Evolutionary conservation across 1,140 invertebrate species (phyloP), one percentile per base, ranked within the genome.

Genomic region (Drosophila pruinosa): DNA sequence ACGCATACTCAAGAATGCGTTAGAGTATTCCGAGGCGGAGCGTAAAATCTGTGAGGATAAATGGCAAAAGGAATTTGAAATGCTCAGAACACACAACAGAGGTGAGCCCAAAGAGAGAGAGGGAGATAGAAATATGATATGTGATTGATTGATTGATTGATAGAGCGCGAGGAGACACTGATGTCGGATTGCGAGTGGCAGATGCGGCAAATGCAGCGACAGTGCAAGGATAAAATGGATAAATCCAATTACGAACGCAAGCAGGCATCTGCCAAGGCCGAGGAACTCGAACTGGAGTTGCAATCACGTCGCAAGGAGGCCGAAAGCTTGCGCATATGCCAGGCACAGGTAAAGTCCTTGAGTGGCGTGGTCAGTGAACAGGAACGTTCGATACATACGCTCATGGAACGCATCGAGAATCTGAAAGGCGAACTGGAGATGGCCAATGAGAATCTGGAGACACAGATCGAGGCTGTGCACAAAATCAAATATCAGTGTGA

Each of bases 141-240:
- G 10, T 6, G 17, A 41, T 24, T 24, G 45, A 48, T 17, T 48
- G 45, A 24, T 92, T 75, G 91, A 45, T 38, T 22, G 53, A 8
- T 92, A 67, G 90, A 93, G 15, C 92, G 94, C 58, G 94, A 95
- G 81, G 93, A 94, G 57, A 92, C 93, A 71, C 86, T 95, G 14
- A 90, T 95, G 78, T 93, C 94, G 52, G 94, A 95, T 83, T 95
- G 94, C 70, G 94, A 95, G 90, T 95, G 94, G 94, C 94, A 95
- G 80, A 79, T 95, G 26, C 86, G 94, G 38, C 94, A 95, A 89
- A 94, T 95, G 63, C 93, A 95, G 80, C 92, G 93, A 57, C 91
- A 91, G 12, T 94, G 94, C 75, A 95, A 95, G 79, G 93, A 93
- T 72, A 93, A 93, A 72, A 69, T 94, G 10, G 93, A 94, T 48